Evolutionary conservation across 2,113 vertebrate genomes (phyloP), one percentile per base, ranked within the genome.

Genomic region (Phocoena sinus): DNA sequence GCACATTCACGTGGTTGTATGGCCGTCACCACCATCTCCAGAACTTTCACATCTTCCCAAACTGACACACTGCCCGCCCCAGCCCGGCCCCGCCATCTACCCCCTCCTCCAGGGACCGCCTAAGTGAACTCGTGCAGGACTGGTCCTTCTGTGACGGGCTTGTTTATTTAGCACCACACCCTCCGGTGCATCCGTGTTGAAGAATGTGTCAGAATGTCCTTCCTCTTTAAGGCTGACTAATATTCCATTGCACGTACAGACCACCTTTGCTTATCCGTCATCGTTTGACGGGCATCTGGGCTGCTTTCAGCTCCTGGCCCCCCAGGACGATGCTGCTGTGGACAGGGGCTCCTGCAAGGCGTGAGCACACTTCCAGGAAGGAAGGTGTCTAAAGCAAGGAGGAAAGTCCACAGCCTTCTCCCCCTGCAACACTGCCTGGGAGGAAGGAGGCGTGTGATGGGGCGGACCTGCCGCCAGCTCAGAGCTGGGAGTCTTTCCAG

Each of bases 171-270:
- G 62, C 50, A 21, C 2, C 10, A 26, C 2, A 9, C 11, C 88
- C 31, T 38, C 74, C 14, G 36, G 60, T 33, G 11, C 18, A 1
- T 41, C 60, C 9, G 1, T 12, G 18, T 8, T 18, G 38, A 6
- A 9, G 38, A 6, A 3, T 4, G 1, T 25, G 44, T 8, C 8
- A 25, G 47, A 28, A 11, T 5, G 4, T 15, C 58, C 26, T 85
- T 63, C 53, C 47, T 73, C 44, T 17, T 47, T 38, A 53, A 31
- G 65, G n/a, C 38, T 80, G 33, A 41, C n/a, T 62, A 2, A 18
- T 14, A 0, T 9, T 38, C 13, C 26, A 0, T 2, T 3, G 38
- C 17, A 18, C 0, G 4, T 8, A 4, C 1, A 21, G 18, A 5
- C 53, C 25, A 2, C 8, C 53, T 28, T 12, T 28, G 38, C 60